Base-by-base conservation (phyloP, 2,113 vertebrate genomes). In the Centropus unirufus region DNA sequence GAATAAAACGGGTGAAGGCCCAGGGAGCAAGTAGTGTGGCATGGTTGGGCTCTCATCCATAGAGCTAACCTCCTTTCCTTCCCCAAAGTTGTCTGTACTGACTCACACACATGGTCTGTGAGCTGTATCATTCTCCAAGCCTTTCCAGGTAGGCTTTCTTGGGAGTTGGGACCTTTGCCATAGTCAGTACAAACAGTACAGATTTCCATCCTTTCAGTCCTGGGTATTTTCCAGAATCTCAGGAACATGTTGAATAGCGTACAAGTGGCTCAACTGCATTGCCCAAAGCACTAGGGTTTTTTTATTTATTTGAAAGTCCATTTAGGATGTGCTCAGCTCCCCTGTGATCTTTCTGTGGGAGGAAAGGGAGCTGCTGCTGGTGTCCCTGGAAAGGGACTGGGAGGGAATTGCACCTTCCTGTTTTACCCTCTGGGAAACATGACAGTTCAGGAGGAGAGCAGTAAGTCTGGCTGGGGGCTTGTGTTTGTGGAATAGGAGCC, bases 191-290 rank as follows among this genome's bases (percentile, higher is more conserved):
- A 34, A 32, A 20, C 22, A 62, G 12, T 29, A 20, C 5, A 9
- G 55, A 36, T 59, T 8, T 52, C 29, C 17, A 10, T 36, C 23
- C 39, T 82, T 79, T 68, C 46, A 9, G 23, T 69, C 8, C 23
- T 68, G 32, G 6, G 3, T 42, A 39, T 39, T 63, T 72, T 30
- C 26, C 39, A 61, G 42, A 12, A 30, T 52, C 22, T 57, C 29
- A 64, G 40, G 5, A 55, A 27, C 14, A n/a, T 0, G 1, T 67
- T 83, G 64, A 66, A 69, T 83, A 57, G 23, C 12, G 22, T 80
- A 0, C 0, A 0, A 9, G 9, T 27, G 67, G 17, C 42, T 91
- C 32, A 39, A 0, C 2, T 1, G 11, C 11, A 9, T 62, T 89
- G 15, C 29, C 67, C 2, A 10, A 51, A 67, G 34, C 8, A 36